Evolutionary conservation across 1,140 invertebrate species (phyloP).

Genomic region (Euura saliciscinereae): DNA sequence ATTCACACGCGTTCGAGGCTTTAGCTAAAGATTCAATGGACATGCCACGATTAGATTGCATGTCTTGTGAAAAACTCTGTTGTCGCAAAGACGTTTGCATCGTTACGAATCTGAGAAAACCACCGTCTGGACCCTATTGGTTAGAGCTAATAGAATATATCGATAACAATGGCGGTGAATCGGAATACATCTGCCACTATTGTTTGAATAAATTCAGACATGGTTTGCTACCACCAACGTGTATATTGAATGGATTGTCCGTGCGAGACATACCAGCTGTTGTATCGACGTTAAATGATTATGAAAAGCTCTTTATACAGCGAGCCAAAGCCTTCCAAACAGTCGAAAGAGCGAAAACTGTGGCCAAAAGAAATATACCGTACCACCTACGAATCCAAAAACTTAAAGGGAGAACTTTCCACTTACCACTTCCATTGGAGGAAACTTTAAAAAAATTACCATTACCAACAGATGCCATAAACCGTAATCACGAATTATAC

Average conservation of each 20-base stretch:
- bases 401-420: constrained; percentile 27
- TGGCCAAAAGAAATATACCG: neutral
- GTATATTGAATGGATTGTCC: neutral
- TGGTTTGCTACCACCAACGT: neutral
- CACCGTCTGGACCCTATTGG: neutral
- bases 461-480: constrained; percentile 21
- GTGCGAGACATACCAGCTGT: neutral
- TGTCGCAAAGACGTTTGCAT: neutral
- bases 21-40: neutral
- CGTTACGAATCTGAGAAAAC: neutral
- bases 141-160: neutral
- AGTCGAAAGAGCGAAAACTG: constrained; percentile 15
- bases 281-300: constrained; percentile 13
- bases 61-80: neutral
- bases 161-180: neutral
- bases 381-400: constrained; percentile 14
- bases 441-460: constrained; percentile 29
- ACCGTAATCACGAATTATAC: constrained; percentile 21
- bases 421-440: constrained; percentile 22
- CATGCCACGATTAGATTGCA: neutral
- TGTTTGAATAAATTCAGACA: neutral
- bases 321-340: constrained; percentile 20
- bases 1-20: neutral
- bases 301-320: constrained; percentile 22
- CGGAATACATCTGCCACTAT: neutral